These are phyloP conservation scores for Fulmarus glacialis DNA, from an alignment of 2,113 vertebrate species.

Conservation along the genomic window DNA sequence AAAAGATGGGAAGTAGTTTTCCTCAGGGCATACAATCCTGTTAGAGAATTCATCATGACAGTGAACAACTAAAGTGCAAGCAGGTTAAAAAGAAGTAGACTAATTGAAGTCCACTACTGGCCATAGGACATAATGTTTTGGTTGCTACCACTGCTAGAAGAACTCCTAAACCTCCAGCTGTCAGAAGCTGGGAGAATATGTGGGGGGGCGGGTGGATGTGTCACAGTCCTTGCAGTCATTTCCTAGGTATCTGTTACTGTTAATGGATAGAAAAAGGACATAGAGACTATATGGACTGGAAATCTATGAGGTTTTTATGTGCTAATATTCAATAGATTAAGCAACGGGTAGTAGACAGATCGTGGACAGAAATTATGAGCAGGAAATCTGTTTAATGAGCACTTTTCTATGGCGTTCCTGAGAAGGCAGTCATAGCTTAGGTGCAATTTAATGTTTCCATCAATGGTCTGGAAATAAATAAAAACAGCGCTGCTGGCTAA, in stretches of 20 bases:
- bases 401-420: not conserved
- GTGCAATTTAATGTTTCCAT: constrained; percentile 31
- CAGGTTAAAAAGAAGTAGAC: not conserved
- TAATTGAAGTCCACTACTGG: not conserved
- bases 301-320: not conserved
- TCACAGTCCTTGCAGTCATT: not conserved
- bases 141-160: not conserved
- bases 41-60: not conserved
- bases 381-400: constrained; percentile 30
- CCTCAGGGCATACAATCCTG: not conserved
- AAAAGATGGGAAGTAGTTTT: not conserved
- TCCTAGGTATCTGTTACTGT: not conserved
- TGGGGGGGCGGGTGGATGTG: not conserved
- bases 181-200: not conserved
- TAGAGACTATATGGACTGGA: constrained; percentile 18
- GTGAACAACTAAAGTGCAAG: not conserved
- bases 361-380: constrained; percentile 7
- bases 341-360: not conserved
- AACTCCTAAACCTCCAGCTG: not conserved
- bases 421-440: constrained; percentile 5
- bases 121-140: not conserved
- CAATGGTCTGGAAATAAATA: constrained; percentile 34
- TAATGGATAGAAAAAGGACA: not conserved
- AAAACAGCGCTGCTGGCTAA: not conserved
- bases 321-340: constrained; percentile 14